Evolutionary conservation across 2,797 vertebrate genomes (phyloP), one percentile per base, ranked within the genome.

Genomic region (Vultur gryphus): DNA sequence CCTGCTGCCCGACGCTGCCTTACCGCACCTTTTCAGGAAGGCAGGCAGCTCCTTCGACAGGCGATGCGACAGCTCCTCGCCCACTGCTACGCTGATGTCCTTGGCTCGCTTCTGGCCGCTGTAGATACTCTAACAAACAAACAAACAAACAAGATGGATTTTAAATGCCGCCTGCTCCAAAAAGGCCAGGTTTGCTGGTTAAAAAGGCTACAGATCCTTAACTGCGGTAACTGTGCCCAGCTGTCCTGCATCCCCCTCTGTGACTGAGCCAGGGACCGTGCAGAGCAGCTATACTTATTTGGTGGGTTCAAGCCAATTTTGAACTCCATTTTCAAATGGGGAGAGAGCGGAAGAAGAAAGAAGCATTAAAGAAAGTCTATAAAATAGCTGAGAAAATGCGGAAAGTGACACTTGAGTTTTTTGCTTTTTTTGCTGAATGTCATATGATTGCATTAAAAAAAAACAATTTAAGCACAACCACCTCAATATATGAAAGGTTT

Each of bases 21-120:
- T 20, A 70, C 52, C 73, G 3, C 62, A 98, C 98, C 98, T 98
- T 89, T 61, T 93, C 62, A 98, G 94, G 93, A 98, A 97, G 4
- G 37, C 24, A 1, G 76, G 78, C 62, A 98, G 66, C 84, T 97
- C 97, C 67, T 13, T 33, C 51, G 90, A 76, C 84, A 98, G 91
- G 31, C 97, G 25, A 5, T 1, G 13, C 1, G 92, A 91, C 16
- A 98, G 89, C 95, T 94, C 96, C 28, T 54, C 6, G 0, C 96
- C 97, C 95, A 98, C 24, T 0, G 97, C 96, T 0, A 6, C 5
- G 1, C 93, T 97, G 89, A 98, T 96, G 41, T 87, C 87, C 81
- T 97, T 61, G 5, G 98, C 97, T 43, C 95, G 91, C 66, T 77
- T 69, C 83, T 97, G 95, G 51, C 93, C 65, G 1, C 96, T 97